A percentile compares a stretch with the other conserved stretches of the same genome.
phyloP scores from a whole-genome alignment of 2,888 invertebrate species.

The Hylaea fasciaria region DNA sequence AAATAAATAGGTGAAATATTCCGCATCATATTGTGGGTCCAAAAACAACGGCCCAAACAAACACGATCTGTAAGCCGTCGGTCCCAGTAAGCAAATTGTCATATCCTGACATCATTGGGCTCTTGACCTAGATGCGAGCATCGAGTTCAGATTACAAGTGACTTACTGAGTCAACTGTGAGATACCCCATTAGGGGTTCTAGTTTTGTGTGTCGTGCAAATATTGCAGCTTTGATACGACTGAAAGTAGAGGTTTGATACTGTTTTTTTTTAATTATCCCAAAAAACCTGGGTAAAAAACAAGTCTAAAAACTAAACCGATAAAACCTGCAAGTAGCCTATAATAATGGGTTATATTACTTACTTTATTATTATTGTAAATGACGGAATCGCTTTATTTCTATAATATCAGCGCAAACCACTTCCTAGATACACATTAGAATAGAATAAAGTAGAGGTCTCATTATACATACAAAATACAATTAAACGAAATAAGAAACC shows the following conservation, averaged over 20 bases:
- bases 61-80: slow-evolving; percentile 38
- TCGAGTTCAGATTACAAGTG: slow-evolving; percentile 63
- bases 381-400: too few relatives aligned
- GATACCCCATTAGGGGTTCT: slow-evolving; percentile 61
- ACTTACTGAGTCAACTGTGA: slow-evolving; percentile 56
- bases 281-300: too few relatives aligned
- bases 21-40: slow-evolving; percentile 16
- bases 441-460: too few relatives aligned
- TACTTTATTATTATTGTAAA: too few relatives aligned
- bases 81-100: slow-evolving; percentile 45
- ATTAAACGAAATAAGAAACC: too few relatives aligned
- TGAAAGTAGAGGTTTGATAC: background rate
- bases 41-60: slow-evolving; percentile 35
- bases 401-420: too few relatives aligned
- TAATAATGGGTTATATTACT: too few relatives aligned
- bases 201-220: slow-evolving; percentile 50
- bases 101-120: slow-evolving; percentile 56
- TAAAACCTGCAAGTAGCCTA: too few relatives aligned
- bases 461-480: too few relatives aligned
- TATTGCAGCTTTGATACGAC: slow-evolving; percentile 40
- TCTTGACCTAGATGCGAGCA: slow-evolving; percentile 61
- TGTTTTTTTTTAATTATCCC: too few relatives aligned
- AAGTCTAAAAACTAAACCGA: too few relatives aligned
- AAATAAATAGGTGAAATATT: slow-evolving; percentile 24
- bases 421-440: too few relatives aligned